Base-by-base conservation (phyloP, 1,140 invertebrate genomes). In the Drosophila orena region DNA sequence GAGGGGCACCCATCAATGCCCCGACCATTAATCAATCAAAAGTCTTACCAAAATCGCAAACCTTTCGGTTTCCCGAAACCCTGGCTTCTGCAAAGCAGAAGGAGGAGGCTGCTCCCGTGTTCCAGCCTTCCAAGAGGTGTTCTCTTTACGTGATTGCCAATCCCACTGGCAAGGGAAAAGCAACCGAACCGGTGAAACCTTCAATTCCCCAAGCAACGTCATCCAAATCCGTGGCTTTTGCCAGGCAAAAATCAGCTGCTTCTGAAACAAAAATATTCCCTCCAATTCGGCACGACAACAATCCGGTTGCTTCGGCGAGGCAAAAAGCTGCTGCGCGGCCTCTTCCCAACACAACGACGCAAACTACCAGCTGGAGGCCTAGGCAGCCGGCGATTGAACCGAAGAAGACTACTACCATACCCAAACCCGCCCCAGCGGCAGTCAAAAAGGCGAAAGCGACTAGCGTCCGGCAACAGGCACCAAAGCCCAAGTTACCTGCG, bases 81-180 rank as follows among this genome's bases (percentile, higher is more conserved):
- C n/a, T 44, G 20, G 22, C 20, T 30, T 3, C 47, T 15, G 11
- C 3, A 20, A 12, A 42, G 11, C 34, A 35, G 20, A 14, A 53
- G 14, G 8, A 22, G 7, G 8, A 22, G 10, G 14, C 14, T 6
- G 37, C 8, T 20, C 7, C 46, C 30, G 27, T 22, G 0, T 75
- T 75, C 10, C 37, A 43, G 3, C 17, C 42, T 12, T 22, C 38
- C 2, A 76, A 72, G 14, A 52, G 78, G 2, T 44, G n/a, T 0
- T 80, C 78, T 0, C 22, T 80, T 0, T 80, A 80, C 11, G 42
- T 76, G 3, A 20, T 80, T 11, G 54, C 58, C 12, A 58, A 80
- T 35, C 27, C 47, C 0, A 24, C 15, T 17, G 8, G 27, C 27
- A 74, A 44, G 6, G 15, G 0, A 4, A 79, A 66, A 22, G 14